Evolutionary conservation across 2,888 invertebrate species (phyloP).

Genomic region (Perizoma affinitatum): DNA sequence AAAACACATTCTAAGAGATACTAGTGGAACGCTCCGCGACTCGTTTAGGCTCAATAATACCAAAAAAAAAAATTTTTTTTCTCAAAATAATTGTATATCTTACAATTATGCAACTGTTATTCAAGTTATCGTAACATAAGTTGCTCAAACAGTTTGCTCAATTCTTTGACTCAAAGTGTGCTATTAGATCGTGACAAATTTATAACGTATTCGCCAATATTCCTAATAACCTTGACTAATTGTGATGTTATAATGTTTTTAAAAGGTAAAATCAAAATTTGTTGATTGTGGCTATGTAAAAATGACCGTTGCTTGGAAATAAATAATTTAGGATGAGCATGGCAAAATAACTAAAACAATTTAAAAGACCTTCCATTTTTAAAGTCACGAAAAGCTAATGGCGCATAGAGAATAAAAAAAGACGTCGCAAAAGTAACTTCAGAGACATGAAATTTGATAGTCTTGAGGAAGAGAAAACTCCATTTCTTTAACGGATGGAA

Average conservation of each 20-base stretch:
- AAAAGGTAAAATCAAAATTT: no score
- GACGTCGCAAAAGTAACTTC: constrained; percentile 9
- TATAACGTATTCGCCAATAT: constrained; percentile 10
- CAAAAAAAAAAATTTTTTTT: no score
- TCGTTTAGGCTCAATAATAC: no score
- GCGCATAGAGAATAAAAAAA: neutral
- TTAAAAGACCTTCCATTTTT: neutral
- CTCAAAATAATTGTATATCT: no score
- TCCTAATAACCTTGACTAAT: constrained; percentile 9
- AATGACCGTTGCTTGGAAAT: no score
- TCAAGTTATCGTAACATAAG: neutral
- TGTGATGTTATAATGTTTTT: constrained; percentile 2
- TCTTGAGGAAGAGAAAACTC: constrained; percentile 14
- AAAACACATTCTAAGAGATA: no score
- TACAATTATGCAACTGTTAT: neutral
- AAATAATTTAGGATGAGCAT: neutral
- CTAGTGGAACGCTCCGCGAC: no score
- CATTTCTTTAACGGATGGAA: constrained; percentile 14
- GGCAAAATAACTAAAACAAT: neutral
- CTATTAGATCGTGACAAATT: constrained; percentile 18
- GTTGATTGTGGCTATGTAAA: no score
- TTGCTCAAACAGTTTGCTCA: constrained; percentile 6
- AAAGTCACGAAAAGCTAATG: constrained; percentile 8
- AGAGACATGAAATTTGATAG: constrained; percentile 27
- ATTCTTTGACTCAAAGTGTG: constrained; percentile 5